Conservation (phyloP, 1,140 invertebrate species). For the Agraylea sexmaculata region DNA sequence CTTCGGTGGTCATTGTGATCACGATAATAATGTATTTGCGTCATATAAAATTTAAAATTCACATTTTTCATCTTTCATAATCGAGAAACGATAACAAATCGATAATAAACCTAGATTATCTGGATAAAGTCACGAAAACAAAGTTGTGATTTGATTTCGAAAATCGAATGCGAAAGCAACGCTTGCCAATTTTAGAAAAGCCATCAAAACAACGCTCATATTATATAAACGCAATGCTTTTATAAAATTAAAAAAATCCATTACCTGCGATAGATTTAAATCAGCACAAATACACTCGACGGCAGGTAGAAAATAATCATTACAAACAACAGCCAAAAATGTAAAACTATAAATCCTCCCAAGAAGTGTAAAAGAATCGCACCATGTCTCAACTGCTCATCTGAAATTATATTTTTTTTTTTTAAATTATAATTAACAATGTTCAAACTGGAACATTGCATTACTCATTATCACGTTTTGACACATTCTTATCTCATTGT, state of each 20-base stretch:
- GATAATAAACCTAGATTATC: neutral
- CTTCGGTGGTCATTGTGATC: neutral
- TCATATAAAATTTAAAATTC: neutral
- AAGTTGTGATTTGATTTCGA: neutral
- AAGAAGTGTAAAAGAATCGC: slow-evolving; percentile 62
- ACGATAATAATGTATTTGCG: neutral
- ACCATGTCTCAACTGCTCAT: slow-evolving; percentile 49
- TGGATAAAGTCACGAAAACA: neutral
- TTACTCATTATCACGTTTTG: neutral
- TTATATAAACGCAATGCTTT: neutral
- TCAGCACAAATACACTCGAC: slow-evolving; percentile 69
- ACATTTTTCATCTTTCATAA: slow-evolving; percentile 1
- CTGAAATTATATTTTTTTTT: too few species aligned
- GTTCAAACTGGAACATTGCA: neutral
- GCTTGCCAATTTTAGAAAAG: slow-evolving; percentile 9
- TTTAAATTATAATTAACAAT: neutral
- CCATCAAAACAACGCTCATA: slow-evolving; percentile 1
- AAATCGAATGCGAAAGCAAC: neutral
- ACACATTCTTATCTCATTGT: neutral
- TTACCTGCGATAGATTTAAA: slow-evolving; percentile 56
- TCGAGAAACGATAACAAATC: too few species aligned
- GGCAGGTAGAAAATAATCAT: slow-evolving; percentile 75
- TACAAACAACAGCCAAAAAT: slow-evolving; percentile 69
- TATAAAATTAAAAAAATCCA: neutral
- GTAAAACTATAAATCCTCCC: slow-evolving; percentile 68